Evolutionary conservation across 1,140 invertebrate genomes (phyloP).

Genomic region (Drosophila ironensis): DNA sequence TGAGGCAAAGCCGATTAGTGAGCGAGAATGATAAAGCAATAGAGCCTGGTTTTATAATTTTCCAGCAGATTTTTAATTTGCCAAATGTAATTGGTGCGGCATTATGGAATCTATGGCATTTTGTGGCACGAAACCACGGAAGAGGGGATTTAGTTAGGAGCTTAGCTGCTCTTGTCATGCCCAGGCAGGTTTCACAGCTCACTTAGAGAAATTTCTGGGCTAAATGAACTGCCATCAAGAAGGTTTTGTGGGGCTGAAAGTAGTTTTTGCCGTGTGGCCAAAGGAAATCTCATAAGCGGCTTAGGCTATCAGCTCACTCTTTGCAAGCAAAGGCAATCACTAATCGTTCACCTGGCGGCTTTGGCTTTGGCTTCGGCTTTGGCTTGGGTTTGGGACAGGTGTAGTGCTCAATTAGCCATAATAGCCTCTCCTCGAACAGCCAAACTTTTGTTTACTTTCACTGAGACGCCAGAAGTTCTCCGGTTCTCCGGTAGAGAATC

Average conservation of each 20-base stretch:
- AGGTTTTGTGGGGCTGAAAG: too few species aligned
- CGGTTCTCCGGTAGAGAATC: slow-evolving; percentile 19
- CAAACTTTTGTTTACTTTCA: slow-evolving; percentile 30
- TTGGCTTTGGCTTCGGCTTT: background rate
- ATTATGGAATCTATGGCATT: slow-evolving; percentile 33
- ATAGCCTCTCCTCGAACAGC: background rate
- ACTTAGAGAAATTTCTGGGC: too few species aligned
- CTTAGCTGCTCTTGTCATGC: slow-evolving; percentile 34
- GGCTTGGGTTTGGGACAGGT: slow-evolving; percentile 24
- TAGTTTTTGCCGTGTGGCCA: slow-evolving; percentile 13
- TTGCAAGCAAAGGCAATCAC: slow-evolving; percentile 29
- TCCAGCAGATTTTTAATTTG: slow-evolving; percentile 58
- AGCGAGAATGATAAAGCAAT: slow-evolving; percentile 22
- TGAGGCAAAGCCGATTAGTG: slow-evolving; percentile 67
- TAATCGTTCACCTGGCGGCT: slow-evolving; percentile 40
- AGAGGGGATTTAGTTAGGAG: slow-evolving; percentile 3
- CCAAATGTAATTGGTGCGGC: slow-evolving; percentile 56
- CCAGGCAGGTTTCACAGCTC: slow-evolving; percentile 29
- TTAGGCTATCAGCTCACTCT: slow-evolving; percentile 29
- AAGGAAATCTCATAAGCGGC: slow-evolving; percentile 38
- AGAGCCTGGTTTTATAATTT: slow-evolving; percentile 44
- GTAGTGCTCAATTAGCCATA: slow-evolving; percentile 42
- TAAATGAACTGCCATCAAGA: too few species aligned
- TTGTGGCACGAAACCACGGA: slow-evolving; percentile 4
- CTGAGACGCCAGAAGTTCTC: slow-evolving; percentile 16